phyloP scores from a whole-genome alignment of 2,113 vertebrate genomes.

The Bufo bufo region DNA sequence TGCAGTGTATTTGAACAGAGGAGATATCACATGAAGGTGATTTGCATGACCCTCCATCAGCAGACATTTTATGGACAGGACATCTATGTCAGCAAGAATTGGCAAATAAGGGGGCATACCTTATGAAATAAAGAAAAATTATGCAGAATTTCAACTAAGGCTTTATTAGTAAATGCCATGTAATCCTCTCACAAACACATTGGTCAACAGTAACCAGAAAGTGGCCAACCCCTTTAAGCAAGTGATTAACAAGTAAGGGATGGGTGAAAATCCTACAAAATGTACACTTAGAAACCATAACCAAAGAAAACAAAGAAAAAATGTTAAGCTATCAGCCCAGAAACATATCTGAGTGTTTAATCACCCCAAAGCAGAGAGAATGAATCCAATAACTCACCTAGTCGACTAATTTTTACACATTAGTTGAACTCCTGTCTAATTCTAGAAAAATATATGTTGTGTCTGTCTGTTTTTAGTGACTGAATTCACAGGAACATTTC shows the following conservation, averaged over 20 bases:
- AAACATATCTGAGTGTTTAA: constrained; percentile 32
- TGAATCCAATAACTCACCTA: constrained; percentile 41
- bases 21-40: too few species aligned
- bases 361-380: constrained; percentile 31
- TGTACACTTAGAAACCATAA: background rate
- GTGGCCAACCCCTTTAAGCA: too few species aligned
- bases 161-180: too few species aligned
- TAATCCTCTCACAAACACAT: too few species aligned
- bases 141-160: too few species aligned
- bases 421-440: constrained; percentile 54
- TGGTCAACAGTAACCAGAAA: too few species aligned
- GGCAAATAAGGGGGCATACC: too few species aligned
- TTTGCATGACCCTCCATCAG: too few species aligned
- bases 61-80: too few species aligned
- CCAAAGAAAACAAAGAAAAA: background rate
- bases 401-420: constrained; percentile 52
- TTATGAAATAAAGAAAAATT: too few species aligned
- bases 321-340: constrained; percentile 10
- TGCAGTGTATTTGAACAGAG: too few species aligned
- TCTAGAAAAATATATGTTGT: constrained; percentile 58
- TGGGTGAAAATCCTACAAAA: background rate
- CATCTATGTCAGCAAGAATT: too few species aligned
- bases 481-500: constrained; percentile 56
- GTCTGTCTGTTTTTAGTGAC: constrained; percentile 56
- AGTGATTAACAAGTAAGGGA: background rate